Base-by-base conservation (phyloP, 2,113 vertebrate genomes). In the Podarcis muralis region DNA sequence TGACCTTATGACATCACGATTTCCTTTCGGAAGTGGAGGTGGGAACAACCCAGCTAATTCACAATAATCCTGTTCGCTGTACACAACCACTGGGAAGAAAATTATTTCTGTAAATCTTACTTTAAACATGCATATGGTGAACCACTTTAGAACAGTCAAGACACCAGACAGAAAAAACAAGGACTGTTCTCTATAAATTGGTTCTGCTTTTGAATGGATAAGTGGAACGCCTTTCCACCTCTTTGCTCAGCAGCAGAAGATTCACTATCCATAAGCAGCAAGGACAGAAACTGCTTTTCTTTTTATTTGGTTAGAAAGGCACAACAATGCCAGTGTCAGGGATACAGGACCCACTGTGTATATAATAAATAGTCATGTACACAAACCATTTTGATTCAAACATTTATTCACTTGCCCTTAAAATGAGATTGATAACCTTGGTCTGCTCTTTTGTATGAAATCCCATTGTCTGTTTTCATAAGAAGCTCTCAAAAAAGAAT, bases 401-500 rank as follows among this genome's bases (percentile, higher is more conserved):
- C 25, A 32, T 78, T 88, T 90, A 81, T 93, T 91, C 82, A 71
- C 37, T 89, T 94, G 86, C 84, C 88, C 59, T 88, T 89, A 88
- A 91, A 92, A 78, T 87, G 90, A 93, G 85, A 76, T 57, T 53
- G 77, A 87, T 87, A 89, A 85, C 68, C 83, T 91, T 48, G 89
- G 75, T 71, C 91, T 91, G 59, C 13, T 92, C 74, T 89, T 93
- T 81, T 81, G 85, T 92, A 87, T 86, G 74, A 37, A 12, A 91
- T 85, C 62, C 69, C 66, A 57, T 88, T 91, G 83, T 91, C 84
- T 91, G 37, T 89, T 71, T 85, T 91, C 89, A 71, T 87, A 89
- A 92, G 90, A 84, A 40, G 79, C 81, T 90, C 80, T 92, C 78
- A 86, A 65, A 85, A 92, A 87, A 93, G 22, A 89, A 92, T 87